Evolutionary conservation across 2,113 vertebrate genomes (phyloP).

Genomic region (Peromyscus leucopus): DNA sequence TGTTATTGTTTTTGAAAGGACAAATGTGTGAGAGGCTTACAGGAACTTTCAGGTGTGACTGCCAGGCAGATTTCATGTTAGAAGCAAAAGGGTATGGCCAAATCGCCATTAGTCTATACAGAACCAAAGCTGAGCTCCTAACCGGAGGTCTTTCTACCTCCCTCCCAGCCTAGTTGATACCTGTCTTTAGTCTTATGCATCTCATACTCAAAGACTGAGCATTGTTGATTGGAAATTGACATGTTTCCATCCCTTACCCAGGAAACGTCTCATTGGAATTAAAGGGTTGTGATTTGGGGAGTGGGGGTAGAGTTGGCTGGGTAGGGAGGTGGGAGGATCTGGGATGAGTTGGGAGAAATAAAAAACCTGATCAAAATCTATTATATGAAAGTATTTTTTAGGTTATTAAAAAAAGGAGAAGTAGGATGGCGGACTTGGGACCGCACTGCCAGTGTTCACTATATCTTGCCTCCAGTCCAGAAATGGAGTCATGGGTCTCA

Average conservation of each 20-base stretch:
- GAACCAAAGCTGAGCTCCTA: background rate
- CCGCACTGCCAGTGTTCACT: background rate
- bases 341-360: background rate
- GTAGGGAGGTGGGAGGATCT: background rate
- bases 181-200: background rate
- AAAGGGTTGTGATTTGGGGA: background rate
- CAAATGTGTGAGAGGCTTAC: rapidly evolving
- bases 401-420: background rate
- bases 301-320: too few relatives aligned
- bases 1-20: background rate
- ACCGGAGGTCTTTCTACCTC: background rate
- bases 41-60: background rate
- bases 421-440: too few relatives aligned
- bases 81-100: background rate
- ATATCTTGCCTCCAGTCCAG: background rate
- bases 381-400: background rate
- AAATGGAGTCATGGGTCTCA: background rate
- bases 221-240: background rate
- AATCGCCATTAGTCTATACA: rapidly evolving
- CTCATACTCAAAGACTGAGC: background rate
- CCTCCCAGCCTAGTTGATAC: background rate
- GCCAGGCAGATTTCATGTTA: too few relatives aligned
- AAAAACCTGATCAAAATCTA: background rate
- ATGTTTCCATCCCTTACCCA: background rate
- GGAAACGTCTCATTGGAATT: background rate